These are phyloP conservation scores for Scolanthus callimorphus DNA, from an alignment of 92 coral and sea anemone genomes.

Conservation along the genomic window DNA sequence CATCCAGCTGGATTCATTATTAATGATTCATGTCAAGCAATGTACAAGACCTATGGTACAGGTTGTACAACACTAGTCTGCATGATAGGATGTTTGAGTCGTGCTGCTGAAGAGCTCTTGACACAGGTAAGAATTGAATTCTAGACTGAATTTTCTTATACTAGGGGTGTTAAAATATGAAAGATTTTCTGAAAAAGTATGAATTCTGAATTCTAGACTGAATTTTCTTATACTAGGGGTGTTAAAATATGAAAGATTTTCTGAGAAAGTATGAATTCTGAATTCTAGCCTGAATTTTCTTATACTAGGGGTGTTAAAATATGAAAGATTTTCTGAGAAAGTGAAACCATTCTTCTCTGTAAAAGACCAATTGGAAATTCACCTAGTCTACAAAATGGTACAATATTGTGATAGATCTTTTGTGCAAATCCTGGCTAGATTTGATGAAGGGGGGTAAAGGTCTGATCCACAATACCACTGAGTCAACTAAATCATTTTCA, in stretches of 20 bases:
- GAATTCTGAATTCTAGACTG: no score
- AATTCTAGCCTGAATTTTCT: no score
- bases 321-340: no score
- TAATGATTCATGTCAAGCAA: conserved; percentile 91
- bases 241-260: no score
- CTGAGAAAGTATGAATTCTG: no score
- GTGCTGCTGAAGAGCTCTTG: conserved; percentile 45
- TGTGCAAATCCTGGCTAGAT: background rate
- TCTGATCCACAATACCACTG: no score
- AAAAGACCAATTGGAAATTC: background rate
- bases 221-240: no score
- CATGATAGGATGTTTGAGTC: conserved; percentile 90
- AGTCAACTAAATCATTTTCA: no score
- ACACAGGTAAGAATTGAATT: conserved; percentile 52
- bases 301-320: no score
- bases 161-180: background rate
- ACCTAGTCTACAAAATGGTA: background rate
- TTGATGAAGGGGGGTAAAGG: no score
- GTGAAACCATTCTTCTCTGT: no score
- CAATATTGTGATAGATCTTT: background rate
- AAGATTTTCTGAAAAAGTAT: no score
- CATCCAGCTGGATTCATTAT: conserved; percentile 93
- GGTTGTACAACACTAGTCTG: conserved; percentile 89
- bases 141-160: background rate
- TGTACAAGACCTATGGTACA: conserved; percentile 71